phyloP scores from a whole-genome alignment of 1,140 invertebrate species.

The Drosophila tristis region DNA sequence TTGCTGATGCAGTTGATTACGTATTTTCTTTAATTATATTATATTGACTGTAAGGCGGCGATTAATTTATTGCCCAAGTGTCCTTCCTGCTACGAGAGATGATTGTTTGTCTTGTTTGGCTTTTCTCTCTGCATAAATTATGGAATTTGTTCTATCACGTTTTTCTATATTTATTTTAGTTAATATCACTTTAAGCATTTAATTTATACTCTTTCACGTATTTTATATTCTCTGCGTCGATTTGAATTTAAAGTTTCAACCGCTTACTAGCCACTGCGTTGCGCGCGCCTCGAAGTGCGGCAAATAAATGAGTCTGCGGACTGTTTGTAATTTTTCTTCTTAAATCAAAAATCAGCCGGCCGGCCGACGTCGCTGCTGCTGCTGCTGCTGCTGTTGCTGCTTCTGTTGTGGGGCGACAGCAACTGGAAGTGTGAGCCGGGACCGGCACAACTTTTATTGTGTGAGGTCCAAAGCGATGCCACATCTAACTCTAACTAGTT shows the following conservation, averaged over 20 bases:
- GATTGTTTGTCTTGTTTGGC: slow-evolving; percentile 13
- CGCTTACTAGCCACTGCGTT: slow-evolving; percentile 51
- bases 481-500: slow-evolving; percentile 37
- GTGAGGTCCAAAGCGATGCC: slow-evolving; percentile 57
- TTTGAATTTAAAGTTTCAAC: slow-evolving; percentile 22
- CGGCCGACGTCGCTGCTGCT: slow-evolving; percentile 31
- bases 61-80: slow-evolving; percentile 38
- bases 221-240: slow-evolving; percentile 6
- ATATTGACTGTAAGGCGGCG: slow-evolving; percentile 24
- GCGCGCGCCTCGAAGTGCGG: slow-evolving; percentile 77
- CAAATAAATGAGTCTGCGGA: slow-evolving; percentile 83
- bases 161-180: slow-evolving; percentile 21
- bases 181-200: slow-evolving; percentile 1
- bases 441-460: slow-evolving; percentile 51
- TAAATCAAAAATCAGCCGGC: slow-evolving; percentile 74
- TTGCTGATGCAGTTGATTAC: slow-evolving; percentile 12
- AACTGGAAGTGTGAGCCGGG: slow-evolving; percentile 47
- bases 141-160: slow-evolving; percentile 25
- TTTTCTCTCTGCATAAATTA: slow-evolving; percentile 30
- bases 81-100: slow-evolving; percentile 39
- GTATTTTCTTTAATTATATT: slow-evolving; percentile 19
- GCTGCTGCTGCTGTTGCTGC: slow-evolving; percentile 5
- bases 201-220: slow-evolving; percentile 2
- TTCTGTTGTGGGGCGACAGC: slow-evolving; percentile 25
- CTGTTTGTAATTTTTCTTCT: slow-evolving; percentile 74